Evolutionary conservation across 2,797 vertebrate genomes (phyloP).

Genomic region (Galaxias olidus): DNA sequence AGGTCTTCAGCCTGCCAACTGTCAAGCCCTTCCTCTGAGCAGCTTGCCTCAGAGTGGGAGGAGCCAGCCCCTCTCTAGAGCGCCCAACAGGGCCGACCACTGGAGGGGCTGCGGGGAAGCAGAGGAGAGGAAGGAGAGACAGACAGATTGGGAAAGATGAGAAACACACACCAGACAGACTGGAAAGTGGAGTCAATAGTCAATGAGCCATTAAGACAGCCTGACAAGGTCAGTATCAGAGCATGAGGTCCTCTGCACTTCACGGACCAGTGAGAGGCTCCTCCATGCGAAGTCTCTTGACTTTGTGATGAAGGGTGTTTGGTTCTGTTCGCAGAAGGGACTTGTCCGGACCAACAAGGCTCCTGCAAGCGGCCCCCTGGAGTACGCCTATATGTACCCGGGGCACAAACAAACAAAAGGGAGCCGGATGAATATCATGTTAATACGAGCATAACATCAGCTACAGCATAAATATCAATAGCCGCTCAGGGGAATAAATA

Average conservation of each 20-base stretch:
- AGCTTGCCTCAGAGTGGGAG: conserved; percentile 47
- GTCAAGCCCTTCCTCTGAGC: conserved; percentile 53
- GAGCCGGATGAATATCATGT: background rate
- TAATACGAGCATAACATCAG: too few species aligned
- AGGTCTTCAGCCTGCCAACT: conserved; percentile 52
- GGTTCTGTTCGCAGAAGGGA: conserved; percentile 41
- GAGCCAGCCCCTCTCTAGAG: conserved; percentile 44
- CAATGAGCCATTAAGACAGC: conserved; percentile 12
- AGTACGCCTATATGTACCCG: conserved; percentile 47
- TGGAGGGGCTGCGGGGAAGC: conserved; percentile 34
- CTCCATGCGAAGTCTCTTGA: conserved; percentile 59
- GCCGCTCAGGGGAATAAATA: too few species aligned
- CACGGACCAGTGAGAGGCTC: conserved; percentile 47
- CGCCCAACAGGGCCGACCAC: conserved; percentile 39
- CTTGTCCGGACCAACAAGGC: conserved; percentile 38
- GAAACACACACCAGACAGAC: conserved; percentile 24
- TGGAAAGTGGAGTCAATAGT: conserved; percentile 20
- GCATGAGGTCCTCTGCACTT: too few species aligned
- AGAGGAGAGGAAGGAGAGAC: conserved; percentile 9
- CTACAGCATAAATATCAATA: too few species aligned
- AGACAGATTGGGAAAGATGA: conserved; percentile 16
- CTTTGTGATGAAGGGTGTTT: conserved; percentile 41
- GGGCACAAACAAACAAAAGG: background rate
- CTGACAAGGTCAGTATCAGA: background rate
- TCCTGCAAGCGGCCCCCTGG: conserved; percentile 10